Conservation (phyloP, 2,888 invertebrate genomes). For the Lasioglossum marginatum region DNA sequence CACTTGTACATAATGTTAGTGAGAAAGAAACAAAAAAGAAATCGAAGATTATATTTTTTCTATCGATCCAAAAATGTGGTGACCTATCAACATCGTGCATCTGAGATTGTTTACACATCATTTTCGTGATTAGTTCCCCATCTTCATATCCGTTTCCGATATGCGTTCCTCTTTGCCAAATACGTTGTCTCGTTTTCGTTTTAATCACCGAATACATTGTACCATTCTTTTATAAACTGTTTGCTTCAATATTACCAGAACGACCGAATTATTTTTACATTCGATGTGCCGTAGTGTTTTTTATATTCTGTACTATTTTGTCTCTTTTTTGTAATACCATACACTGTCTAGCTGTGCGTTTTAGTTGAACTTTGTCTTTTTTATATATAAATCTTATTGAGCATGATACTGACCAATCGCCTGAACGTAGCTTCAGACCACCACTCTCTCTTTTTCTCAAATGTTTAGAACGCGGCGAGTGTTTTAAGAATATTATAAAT, state of each 20-base stretch:
- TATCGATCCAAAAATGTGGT: conserved; percentile 82
- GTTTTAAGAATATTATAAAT: conserved; percentile 87
- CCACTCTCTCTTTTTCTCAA: conserved; percentile 79
- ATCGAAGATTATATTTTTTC: conserved; percentile 84
- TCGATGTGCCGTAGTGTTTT: conserved; percentile 62
- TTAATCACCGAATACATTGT: conserved; percentile 22
- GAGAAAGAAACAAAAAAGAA: conserved; percentile 77
- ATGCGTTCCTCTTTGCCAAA: conserved; percentile 42
- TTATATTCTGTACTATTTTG: conserved; percentile 9
- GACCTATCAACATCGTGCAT: conserved; percentile 82
- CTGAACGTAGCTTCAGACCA: conserved; percentile 81
- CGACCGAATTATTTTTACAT: conserved; percentile 77
- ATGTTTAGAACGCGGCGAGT: conserved; percentile 81
- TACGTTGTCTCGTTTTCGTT: conserved; percentile 23
- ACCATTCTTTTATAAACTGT: conserved; percentile 53
- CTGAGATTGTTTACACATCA: conserved; percentile 70
- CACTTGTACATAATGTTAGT: conserved; percentile 83
- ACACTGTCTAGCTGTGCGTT: conserved; percentile 40
- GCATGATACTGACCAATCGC: conserved; percentile 83
- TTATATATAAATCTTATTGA: conserved; percentile 67
- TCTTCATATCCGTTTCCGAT: conserved; percentile 47
- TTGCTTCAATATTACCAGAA: conserved; percentile 76
- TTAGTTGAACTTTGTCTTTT: conserved; percentile 43
- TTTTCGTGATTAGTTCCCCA: conserved; percentile 40
- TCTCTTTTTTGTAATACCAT: conserved; percentile 3